A percentile compares a stretch with the other conserved stretches of the same genome.
Evolutionary conservation across 1,140 invertebrate species (phyloP).

Genomic region (Chrysoperla carnea): DNA sequence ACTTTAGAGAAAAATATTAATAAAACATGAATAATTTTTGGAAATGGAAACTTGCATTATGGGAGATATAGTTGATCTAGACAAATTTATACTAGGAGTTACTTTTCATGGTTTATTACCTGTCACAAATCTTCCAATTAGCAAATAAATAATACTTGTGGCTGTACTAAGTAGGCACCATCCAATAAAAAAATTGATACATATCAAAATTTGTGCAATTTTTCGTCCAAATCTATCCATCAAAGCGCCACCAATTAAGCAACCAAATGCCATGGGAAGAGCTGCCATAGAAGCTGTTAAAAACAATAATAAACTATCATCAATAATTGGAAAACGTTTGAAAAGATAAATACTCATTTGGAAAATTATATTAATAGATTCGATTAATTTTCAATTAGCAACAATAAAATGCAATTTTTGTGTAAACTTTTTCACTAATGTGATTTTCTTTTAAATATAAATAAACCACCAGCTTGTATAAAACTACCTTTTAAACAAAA

Average conservation of each 20-base stretch:
- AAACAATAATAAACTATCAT: constrained; percentile 4
- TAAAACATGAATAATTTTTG: too few relatives aligned
- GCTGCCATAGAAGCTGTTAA: constrained; percentile 34
- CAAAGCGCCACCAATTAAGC: constrained; percentile 33
- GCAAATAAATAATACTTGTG: constrained; percentile 26
- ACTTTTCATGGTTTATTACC: constrained; percentile 20
- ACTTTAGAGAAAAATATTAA: too few relatives aligned
- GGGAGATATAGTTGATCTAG: too few relatives aligned
- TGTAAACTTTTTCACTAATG: too few relatives aligned
- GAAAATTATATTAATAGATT: not conserved
- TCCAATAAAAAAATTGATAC: constrained; percentile 40
- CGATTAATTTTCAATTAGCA: too few relatives aligned
- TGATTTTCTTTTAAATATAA: too few relatives aligned
- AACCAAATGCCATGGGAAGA: constrained; percentile 37
- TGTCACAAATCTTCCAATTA: constrained; percentile 44
- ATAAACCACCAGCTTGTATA: too few relatives aligned
- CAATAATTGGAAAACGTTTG: not conserved
- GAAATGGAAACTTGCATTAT: too few relatives aligned
- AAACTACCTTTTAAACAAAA: too few relatives aligned
- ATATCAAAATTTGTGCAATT: constrained; percentile 35
- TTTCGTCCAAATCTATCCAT: constrained; percentile 51
- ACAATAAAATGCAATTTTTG: too few relatives aligned
- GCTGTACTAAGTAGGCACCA: constrained; percentile 43
- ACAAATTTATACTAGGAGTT: too few relatives aligned
- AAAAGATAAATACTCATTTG: not conserved